These are phyloP conservation scores for Gila orcuttii DNA, from an alignment of 2,113 vertebrate species.

Conservation along the genomic window DNA sequence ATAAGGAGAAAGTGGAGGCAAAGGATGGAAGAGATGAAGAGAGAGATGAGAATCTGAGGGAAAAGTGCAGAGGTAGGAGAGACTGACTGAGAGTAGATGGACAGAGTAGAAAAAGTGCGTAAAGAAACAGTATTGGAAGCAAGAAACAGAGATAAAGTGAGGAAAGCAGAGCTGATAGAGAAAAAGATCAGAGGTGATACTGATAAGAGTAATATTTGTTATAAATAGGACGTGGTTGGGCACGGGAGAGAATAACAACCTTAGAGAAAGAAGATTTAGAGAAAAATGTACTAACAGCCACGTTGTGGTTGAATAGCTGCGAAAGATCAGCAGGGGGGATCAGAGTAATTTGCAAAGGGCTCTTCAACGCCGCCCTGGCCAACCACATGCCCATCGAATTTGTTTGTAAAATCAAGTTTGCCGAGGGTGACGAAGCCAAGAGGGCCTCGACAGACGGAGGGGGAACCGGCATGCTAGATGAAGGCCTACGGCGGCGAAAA, in stretches of 20 bases:
- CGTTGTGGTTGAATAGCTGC: background rate
- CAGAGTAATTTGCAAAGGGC: constrained; percentile 63
- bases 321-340: constrained; percentile 13
- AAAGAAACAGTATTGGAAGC: background rate
- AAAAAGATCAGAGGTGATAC: background rate
- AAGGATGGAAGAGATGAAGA: constrained; percentile 43
- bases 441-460: constrained; percentile 88
- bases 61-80: constrained; percentile 38
- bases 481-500: constrained; percentile 78
- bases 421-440: constrained; percentile 95
- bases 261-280: background rate
- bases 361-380: constrained; percentile 77
- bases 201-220: background rate
- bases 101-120: background rate
- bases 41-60: background rate
- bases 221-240: constrained; percentile 1
- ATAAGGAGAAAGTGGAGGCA: constrained; percentile 25
- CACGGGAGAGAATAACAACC: background rate
- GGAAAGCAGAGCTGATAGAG: background rate
- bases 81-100: background rate
- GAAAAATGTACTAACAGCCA: background rate
- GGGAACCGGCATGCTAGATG: constrained; percentile 89
- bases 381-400: constrained; percentile 99
- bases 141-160: background rate
- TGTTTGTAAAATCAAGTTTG: constrained; percentile 99